Evolutionary conservation across 2,888 invertebrate species (phyloP).

Genomic region (Napeogenes sylphis): DNA sequence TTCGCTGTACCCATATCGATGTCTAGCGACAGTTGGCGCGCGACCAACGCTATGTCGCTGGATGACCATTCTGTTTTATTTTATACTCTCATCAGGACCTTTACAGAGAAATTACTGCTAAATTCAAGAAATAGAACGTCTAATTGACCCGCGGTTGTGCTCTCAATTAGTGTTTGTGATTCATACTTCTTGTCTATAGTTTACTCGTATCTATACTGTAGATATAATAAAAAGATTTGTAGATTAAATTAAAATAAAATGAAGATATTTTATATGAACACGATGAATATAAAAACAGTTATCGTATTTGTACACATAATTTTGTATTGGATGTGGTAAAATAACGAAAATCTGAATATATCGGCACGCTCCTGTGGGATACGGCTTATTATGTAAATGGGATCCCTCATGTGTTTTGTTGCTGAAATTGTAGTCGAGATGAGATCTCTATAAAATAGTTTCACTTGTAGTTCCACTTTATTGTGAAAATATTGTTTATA

Average conservation of each 20-base stretch:
- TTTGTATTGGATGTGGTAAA: constrained; percentile 58
- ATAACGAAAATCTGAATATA: constrained; percentile 64
- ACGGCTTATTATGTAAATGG: constrained; percentile 65
- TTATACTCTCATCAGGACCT: constrained; percentile 68
- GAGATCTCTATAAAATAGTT: constrained; percentile 26
- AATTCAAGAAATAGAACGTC: constrained; percentile 35
- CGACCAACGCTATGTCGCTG: constrained; percentile 66
- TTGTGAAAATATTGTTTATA: constrained; percentile 26
- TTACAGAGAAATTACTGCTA: constrained; percentile 52
- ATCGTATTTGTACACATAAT: constrained; percentile 56
- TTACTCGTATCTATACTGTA: too few species aligned
- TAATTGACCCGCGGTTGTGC: constrained; percentile 23
- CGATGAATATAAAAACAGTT: constrained; percentile 44
- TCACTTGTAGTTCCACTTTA: constrained; percentile 25
- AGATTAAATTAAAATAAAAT: too few species aligned
- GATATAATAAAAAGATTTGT: too few species aligned
- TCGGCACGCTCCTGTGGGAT: constrained; percentile 49
- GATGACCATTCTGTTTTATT: constrained; percentile 67
- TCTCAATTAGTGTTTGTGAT: too few species aligned
- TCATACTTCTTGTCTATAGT: too few species aligned
- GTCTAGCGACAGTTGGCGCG: constrained; percentile 57
- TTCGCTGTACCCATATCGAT: constrained; percentile 24
- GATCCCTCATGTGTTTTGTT: constrained; percentile 61
- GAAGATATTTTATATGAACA: neutral
- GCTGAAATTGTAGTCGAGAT: constrained; percentile 54